phyloP scores from a whole-genome alignment of 2,888 invertebrate species.

The Alcis repandata region DNA sequence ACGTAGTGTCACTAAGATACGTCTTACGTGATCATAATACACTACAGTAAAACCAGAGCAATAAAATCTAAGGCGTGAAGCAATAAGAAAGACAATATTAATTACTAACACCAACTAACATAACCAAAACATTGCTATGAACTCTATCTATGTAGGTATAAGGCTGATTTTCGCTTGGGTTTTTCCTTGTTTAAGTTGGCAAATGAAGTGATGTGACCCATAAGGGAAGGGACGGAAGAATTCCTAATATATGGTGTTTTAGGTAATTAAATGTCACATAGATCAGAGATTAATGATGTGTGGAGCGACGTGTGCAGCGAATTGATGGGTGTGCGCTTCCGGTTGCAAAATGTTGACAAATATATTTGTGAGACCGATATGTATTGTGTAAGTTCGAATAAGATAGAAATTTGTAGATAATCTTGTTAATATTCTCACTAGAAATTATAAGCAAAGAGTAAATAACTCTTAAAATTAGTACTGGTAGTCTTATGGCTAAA shows the following conservation, averaged over 20 bases:
- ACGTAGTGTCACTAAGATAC: slow-evolving; percentile 26
- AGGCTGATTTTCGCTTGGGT: slow-evolving; percentile 40
- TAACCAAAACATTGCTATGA: slow-evolving; percentile 3
- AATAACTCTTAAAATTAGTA: no score
- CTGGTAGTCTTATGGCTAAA: no score
- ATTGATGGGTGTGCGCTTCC: slow-evolving; percentile 55
- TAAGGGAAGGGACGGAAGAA: slow-evolving; percentile 79
- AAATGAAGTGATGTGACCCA: slow-evolving; percentile 58
- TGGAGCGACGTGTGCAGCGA: slow-evolving; percentile 70
- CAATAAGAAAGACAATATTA: slow-evolving; percentile 83
- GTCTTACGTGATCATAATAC: slow-evolving; percentile 41
- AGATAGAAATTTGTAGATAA: no score
- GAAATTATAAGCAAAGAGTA: no score
- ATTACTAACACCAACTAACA: slow-evolving; percentile 62
- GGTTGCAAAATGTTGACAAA: slow-evolving; percentile 43
- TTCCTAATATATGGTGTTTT: slow-evolving; percentile 85
- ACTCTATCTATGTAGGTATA: slow-evolving; percentile 49
- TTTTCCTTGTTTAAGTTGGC: slow-evolving; percentile 45
- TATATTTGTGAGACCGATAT: slow-evolving; percentile 14
- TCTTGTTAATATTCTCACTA: no score
- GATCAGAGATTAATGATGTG: slow-evolving; percentile 86
- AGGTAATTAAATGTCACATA: slow-evolving; percentile 87
- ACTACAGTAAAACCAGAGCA: slow-evolving; percentile 62
- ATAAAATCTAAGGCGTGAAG: slow-evolving; percentile 86
- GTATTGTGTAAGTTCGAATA: slow-evolving; percentile 8